Evolutionary conservation across 37 sponge, comb jelly and placozoan species (phyloP).

Genomic region (Axinella damicornis): DNA sequence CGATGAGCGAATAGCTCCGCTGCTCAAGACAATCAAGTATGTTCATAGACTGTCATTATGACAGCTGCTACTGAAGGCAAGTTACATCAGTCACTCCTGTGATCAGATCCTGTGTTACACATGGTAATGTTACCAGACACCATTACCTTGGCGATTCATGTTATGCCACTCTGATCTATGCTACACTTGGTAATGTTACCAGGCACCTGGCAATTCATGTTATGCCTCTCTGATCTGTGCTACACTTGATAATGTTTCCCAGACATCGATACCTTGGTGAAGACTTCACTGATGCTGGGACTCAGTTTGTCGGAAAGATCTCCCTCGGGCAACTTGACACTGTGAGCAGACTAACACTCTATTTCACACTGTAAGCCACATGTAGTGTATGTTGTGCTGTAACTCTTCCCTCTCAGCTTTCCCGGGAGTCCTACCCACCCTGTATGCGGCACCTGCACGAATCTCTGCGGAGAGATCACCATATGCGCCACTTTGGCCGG

Average conservation of each 20-base stretch:
- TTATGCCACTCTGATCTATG: neutral
- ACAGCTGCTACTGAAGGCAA: too few relatives aligned
- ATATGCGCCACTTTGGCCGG: constrained; percentile 89
- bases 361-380: too few relatives aligned
- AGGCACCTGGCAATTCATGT: neutral
- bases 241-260: neutral
- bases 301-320: constrained; percentile 44
- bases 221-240: neutral
- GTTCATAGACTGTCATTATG: too few relatives aligned
- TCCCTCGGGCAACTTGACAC: constrained; percentile 42
- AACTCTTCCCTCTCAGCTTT: constrained; percentile 45
- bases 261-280: constrained; percentile 67
- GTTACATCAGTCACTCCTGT: too few relatives aligned
- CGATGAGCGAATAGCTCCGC: constrained; percentile 78
- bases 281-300: constrained; percentile 49
- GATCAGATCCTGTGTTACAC: too few relatives aligned
- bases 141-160: too few relatives aligned
- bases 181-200: neutral
- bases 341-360: constrained; percentile 14
- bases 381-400: too few relatives aligned
- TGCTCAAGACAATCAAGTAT: constrained; percentile 64
- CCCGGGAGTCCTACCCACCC: constrained; percentile 87
- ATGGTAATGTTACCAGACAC: too few relatives aligned
- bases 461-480: constrained; percentile 85
- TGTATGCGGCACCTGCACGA: constrained; percentile 96